Evolutionary conservation across 2,888 invertebrate species (phyloP), one percentile per base, ranked within the genome.

Genomic region (Zele albiditarsus): DNA sequence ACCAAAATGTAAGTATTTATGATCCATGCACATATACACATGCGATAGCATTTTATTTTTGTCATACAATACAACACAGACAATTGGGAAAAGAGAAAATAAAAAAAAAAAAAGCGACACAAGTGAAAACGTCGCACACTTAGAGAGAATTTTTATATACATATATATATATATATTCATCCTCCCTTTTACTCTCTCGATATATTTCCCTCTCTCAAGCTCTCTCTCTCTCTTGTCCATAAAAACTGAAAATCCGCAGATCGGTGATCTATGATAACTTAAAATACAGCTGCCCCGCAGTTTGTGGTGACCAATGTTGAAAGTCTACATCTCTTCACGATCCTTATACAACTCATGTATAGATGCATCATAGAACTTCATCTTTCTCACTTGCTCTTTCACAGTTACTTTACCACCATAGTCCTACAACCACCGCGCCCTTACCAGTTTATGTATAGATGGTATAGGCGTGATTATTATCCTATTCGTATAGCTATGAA

Each of bases 281-380:
- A 86, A 88, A 89, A 87, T 85, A 87, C 88, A 88, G 88, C 88
- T 89, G 85, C 77, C 81, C 77, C 81, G 84, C 84, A 84, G 87
- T 86, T 86, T 88, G 87, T 83, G 88, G 87, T 86, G 84, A 81
- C 85, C 87, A 83, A 77, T 74, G 79, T 79, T 73, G 75, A 78
- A 75, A 75, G 74, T 70, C 75, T 71, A 68, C 73, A 73, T 73
- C 53, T 46, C 66, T 62, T 38, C 38, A 14, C 70, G 63, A 28
- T 16, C 71, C 60, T 74, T 71, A 46, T 31, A 63, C 23, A 67
- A 38, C 38, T 38, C 38, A 28, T 67, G 31, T 46, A 60, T 28
- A 62, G n/a, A 33, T 58, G 33, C 70, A 23, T 38, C 38, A 12
- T 38, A 38, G 12, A 38, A 14, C 60, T 66, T 68, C 33, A 63